Conservation (phyloP, 2,797 vertebrate species). For the Pachyuromys duprasi region DNA sequence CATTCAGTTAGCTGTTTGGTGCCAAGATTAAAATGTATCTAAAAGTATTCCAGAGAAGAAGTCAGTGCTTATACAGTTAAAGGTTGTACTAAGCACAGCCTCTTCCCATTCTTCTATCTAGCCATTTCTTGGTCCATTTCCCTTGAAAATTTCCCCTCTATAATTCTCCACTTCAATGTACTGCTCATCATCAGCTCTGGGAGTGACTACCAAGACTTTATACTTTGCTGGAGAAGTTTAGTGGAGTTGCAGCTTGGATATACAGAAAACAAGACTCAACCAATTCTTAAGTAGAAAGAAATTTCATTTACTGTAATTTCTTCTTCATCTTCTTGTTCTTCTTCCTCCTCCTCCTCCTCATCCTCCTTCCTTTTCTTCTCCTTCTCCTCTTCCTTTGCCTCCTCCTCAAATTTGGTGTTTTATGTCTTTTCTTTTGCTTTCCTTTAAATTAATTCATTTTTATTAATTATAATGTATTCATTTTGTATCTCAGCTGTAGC, state of each 20-base stretch:
- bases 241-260: background rate
- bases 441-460: too few species aligned
- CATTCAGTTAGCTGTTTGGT: constrained; percentile 24
- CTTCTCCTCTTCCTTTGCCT: too few species aligned
- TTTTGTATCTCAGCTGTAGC: too few species aligned
- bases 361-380: background rate
- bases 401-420: background rate
- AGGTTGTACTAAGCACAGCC: background rate
- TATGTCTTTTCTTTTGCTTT: background rate
- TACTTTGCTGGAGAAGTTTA: background rate
- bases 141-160: background rate
- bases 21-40: constrained; percentile 20
- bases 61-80: constrained; percentile 13
- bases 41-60: background rate
- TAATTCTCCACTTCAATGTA: background rate
- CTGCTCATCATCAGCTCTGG: background rate
- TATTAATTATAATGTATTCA: too few species aligned
- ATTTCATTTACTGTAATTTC: background rate
- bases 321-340: background rate
- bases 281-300: background rate
- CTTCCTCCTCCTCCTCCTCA: background rate
- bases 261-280: background rate
- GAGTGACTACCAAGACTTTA: background rate
- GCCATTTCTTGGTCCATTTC: background rate
- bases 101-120: background rate